Conservation (phyloP, 2,113 vertebrate genomes). For the Hippolais icterina region DNA sequence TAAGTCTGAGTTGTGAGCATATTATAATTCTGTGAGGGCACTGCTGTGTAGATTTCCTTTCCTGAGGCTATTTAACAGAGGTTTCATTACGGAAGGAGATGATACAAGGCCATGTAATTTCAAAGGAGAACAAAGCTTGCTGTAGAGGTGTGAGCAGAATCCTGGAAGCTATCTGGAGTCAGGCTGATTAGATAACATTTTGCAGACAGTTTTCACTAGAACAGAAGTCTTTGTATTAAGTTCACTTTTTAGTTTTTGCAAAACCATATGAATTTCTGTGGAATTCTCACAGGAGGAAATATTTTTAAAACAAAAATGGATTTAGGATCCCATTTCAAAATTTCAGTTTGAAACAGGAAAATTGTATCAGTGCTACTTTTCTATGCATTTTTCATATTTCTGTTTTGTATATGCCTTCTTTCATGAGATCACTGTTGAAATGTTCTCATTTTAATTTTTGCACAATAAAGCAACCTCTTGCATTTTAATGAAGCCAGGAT, state of each 20-base stretch:
- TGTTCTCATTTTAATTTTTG: not conserved
- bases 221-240: not conserved
- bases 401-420: not conserved
- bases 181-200: not conserved
- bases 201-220: not conserved
- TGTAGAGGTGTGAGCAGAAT: constrained; percentile 21
- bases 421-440: not conserved
- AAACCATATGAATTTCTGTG: not conserved
- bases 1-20: not conserved
- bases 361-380: not conserved
- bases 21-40: not conserved
- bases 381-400: not conserved
- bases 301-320: not conserved
- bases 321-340: not conserved
- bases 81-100: not conserved
- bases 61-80: not conserved
- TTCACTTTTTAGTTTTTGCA: not conserved
- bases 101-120: not conserved
- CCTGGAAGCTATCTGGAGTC: not conserved
- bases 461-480: not conserved
- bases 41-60: not conserved
- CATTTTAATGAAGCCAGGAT: not conserved
- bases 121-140: constrained; percentile 13
- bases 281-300: not conserved
- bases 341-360: not conserved